Evolutionary conservation across 1,140 invertebrate species (phyloP), one percentile per base, ranked within the genome.

Genomic region (Pinna nobilis): DNA sequence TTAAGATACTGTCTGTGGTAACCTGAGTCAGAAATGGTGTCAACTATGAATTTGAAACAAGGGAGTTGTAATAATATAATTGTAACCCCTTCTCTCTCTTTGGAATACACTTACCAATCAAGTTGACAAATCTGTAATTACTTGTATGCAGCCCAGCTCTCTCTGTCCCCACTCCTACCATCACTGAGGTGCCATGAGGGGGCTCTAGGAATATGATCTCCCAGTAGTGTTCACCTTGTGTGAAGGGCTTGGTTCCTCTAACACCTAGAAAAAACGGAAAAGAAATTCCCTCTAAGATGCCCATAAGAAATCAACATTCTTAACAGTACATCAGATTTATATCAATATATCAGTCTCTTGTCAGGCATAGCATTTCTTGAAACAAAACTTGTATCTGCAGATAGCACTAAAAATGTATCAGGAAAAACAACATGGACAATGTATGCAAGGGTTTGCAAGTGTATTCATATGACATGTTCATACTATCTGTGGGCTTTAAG

Each of bases 161-260:
- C n/a, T 74, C 61, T 63, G 84, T 85, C n/a, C 84, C 84, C 1
- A 85, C 81, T 15, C 84, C 84, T 37, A 85, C 74, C 84, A 85
- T 85, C 1, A 85, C 77, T 32, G 84, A 85, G 57, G 79, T 80
- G 3, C 84, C 84, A 63, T 28, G 50, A 23, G 82, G 80, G 20
- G 84, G 79, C 51, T 85, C 82, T 25, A 84, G 66, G 51, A 85
- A 85, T 35, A 78, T 70, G 25, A 85, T 76, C 64, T 85, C 84
- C 84, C 84, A 85, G 32, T 80, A 84, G 60, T 85, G 82, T 74
- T 81, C 74, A 20, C 84, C 84, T 51, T 80, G 73, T 37, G 67
- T 66, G 69, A 85, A 85, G 11, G 79, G 82, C 67, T 81, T 80
- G 33, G 65, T 83, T 7, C 84, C 84, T 59, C 84, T 59, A 1